A percentile compares a stretch with the other conserved stretches of the same genome.
phyloP scores from a whole-genome alignment of 1,140 invertebrate species.

The Gerris buenoi region DNA sequence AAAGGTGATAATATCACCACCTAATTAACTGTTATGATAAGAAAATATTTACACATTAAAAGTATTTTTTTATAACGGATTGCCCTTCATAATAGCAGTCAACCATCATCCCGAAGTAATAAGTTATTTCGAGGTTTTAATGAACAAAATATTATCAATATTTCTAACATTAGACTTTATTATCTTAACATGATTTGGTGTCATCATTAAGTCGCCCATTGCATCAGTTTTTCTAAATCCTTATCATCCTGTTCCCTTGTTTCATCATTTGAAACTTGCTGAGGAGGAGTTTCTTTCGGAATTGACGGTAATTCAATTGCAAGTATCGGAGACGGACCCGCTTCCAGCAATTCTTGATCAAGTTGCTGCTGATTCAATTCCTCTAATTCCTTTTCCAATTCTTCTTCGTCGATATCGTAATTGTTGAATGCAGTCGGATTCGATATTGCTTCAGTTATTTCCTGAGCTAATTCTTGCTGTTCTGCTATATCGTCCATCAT shows the following conservation, averaged over 20 bases:
- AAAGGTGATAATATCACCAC: no score
- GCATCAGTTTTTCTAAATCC: background rate
- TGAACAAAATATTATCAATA: no score
- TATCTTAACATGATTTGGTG: no score
- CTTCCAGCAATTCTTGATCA: conserved; percentile 57
- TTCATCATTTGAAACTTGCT: no score
- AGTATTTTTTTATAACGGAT: no score
- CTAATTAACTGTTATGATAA: no score
- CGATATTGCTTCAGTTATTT: conserved; percentile 97
- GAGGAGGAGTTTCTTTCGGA: background rate
- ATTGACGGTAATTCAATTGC: background rate
- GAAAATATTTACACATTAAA: no score
- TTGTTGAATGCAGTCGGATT: conserved; percentile 87
- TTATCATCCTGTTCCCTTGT: background rate
- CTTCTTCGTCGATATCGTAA: conserved; percentile 74
- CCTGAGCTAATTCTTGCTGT: conserved; percentile 93
- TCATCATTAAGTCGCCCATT: no score
- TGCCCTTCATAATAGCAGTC: no score
- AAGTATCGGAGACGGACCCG: conserved; percentile 28
- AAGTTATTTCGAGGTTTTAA: no score
- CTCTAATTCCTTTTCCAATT: conserved; percentile 62
- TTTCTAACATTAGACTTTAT: no score
- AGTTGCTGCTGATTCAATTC: conserved; percentile 70
- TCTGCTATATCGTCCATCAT: conserved; percentile 99
- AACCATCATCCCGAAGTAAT: no score